These are phyloP conservation scores for Labroides dimidiatus DNA, from an alignment of 2,797 vertebrate species.

Conservation along the genomic window DNA sequence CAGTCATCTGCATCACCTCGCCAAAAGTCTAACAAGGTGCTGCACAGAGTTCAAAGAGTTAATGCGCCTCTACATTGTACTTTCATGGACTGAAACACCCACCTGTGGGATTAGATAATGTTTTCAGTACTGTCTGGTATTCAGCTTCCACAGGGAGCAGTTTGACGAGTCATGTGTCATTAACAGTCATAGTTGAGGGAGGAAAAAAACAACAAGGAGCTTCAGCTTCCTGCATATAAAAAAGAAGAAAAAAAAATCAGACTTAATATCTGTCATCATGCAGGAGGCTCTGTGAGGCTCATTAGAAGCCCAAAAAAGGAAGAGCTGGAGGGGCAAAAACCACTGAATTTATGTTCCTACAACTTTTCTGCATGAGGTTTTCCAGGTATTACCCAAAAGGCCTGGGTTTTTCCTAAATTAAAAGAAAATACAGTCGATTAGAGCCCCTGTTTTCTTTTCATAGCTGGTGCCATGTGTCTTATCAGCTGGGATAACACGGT, in stretches of 20 bases:
- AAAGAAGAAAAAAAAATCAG: constrained; percentile 28
- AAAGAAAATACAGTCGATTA: not conserved
- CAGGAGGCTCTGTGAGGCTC: constrained; percentile 19
- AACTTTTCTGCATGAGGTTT: not conserved
- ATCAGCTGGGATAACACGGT: constrained; percentile 1
- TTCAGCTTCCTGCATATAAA: constrained; percentile 14
- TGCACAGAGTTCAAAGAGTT: constrained; percentile 44
- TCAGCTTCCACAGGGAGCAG: constrained; percentile 46
- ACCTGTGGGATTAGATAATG: constrained; percentile 64
- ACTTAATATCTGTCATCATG: constrained; percentile 37
- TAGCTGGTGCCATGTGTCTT: not conserved
- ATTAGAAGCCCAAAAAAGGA: constrained; percentile 14
- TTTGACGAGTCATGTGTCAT: constrained; percentile 60
- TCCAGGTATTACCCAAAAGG: not conserved
- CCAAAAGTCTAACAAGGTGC: not conserved
- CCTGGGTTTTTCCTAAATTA: not conserved
- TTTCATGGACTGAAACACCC: constrained; percentile 57
- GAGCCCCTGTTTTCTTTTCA: not conserved
- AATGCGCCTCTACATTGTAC: constrained; percentile 42
- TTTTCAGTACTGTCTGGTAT: constrained; percentile 68
- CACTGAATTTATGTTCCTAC: constrained; percentile 5
- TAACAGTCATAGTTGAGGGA: constrained; percentile 41
- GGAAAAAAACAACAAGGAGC: constrained; percentile 9
- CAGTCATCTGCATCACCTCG: constrained; percentile 40
- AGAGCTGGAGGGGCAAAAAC: constrained; percentile 10